phyloP scores from a whole-genome alignment of 2,797 vertebrate species.

The Otus scops region DNA sequence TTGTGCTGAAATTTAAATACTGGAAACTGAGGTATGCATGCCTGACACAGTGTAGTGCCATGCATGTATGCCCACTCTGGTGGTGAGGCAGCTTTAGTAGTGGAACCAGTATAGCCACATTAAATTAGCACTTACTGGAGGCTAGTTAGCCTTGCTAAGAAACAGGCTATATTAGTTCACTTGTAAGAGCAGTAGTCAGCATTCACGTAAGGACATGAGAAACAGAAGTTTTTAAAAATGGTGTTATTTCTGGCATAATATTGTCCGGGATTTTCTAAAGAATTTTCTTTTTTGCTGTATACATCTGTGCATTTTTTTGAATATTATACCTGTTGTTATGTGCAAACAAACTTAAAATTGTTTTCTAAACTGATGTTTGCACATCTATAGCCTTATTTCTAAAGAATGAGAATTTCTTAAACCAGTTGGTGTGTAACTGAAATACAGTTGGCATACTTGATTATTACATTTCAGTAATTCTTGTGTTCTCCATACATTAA shows the following conservation, averaged over 20 bases:
- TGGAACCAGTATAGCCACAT: not conserved
- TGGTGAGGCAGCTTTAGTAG: not conserved
- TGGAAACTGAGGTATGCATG: accelerated
- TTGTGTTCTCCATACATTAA: not conserved
- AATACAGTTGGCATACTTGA: not conserved
- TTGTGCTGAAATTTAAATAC: not conserved
- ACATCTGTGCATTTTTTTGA: not conserved
- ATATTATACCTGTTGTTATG: not conserved
- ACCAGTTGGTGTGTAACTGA: not conserved
- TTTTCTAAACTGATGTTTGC: not conserved
- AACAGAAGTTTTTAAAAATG: not conserved
- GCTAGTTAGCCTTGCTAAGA: not conserved
- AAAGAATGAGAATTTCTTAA: not conserved
- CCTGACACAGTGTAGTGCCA: not conserved
- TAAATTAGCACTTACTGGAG: not conserved
- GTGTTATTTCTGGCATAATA: not conserved
- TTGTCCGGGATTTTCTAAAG: not conserved
- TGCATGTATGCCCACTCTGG: not conserved
- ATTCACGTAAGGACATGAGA: not conserved
- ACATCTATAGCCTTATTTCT: not conserved
- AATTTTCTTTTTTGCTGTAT: not conserved
- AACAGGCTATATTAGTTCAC: not conserved
- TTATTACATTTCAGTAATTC: not conserved
- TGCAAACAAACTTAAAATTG: not conserved
- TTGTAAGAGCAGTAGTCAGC: not conserved